These are phyloP conservation scores for Phrixothrix hirtus DNA, from an alignment of 2,888 invertebrate species.

Conservation along the genomic window DNA sequence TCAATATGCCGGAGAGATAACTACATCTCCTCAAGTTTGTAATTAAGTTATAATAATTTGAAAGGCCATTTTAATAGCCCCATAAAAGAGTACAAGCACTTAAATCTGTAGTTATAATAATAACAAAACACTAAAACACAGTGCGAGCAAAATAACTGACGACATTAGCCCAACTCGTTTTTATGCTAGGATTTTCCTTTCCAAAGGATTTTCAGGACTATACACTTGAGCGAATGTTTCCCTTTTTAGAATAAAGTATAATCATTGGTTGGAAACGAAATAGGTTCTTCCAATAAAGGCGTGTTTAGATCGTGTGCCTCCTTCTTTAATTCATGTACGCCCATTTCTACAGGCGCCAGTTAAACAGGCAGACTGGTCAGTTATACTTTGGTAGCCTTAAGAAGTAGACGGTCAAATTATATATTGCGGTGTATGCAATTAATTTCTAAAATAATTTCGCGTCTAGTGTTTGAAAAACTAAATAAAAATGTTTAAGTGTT, in stretches of 20 bases:
- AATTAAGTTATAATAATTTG: constrained; percentile 56
- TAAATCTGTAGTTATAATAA: constrained; percentile 51
- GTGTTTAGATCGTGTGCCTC: constrained; percentile 7
- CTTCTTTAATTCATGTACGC: constrained; percentile 14
- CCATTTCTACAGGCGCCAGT: constrained; percentile 23
- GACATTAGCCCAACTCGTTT: constrained; percentile 21
- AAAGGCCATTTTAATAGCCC: constrained; percentile 52
- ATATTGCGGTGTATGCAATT: constrained; percentile 1
- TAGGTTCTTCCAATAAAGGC: constrained; percentile 24
- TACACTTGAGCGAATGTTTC: constrained; percentile 32
- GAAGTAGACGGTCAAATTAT: constrained; percentile 27
- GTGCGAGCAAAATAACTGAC: constrained; percentile 45
- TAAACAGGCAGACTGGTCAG: constrained; percentile 36
- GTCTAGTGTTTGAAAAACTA: constrained; percentile 5
- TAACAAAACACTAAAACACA: constrained; percentile 50
- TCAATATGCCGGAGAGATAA: constrained; percentile 28
- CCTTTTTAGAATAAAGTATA: constrained; percentile 32
- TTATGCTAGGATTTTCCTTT: constrained; percentile 4
- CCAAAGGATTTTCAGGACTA: constrained; percentile 24
- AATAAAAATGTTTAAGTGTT: constrained; percentile 21
- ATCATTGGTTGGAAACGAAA: constrained; percentile 33
- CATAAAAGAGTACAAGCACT: constrained; percentile 55
- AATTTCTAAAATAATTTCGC: neutral
- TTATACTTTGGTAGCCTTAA: constrained; percentile 33
- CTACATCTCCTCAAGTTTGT: constrained; percentile 32